Conservation (phyloP, 1,140 invertebrate genomes). For the Drosophila setifemur region DNA sequence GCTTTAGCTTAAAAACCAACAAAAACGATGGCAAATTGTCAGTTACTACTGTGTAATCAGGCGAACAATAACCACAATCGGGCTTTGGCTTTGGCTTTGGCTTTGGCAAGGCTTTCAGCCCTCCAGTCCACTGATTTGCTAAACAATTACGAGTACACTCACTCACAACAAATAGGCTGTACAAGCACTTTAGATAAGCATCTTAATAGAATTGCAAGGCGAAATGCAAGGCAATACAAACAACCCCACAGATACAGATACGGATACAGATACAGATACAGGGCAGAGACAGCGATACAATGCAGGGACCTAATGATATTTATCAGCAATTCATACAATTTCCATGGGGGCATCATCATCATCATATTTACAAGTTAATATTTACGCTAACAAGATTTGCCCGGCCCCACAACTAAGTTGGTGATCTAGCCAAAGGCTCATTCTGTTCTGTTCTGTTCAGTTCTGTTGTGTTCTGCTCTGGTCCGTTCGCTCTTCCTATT, state of each 20-base stretch:
- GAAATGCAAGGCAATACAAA: constrained; percentile 72
- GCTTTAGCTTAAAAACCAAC: constrained; percentile 28
- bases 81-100: constrained; percentile 29
- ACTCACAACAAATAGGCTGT: constrained; percentile 64
- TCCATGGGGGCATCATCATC: constrained; percentile 81
- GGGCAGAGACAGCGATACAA: background rate
- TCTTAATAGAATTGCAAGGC: constrained; percentile 78
- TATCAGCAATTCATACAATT: constrained; percentile 79
- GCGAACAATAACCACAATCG: constrained; percentile 40
- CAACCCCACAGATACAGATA: constrained; percentile 15
- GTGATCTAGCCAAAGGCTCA: constrained; percentile 44
- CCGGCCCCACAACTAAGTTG: constrained; percentile 44
- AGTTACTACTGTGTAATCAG: constrained; percentile 76
- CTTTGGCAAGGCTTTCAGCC: constrained; percentile 22
- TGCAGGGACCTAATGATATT: constrained; percentile 79
- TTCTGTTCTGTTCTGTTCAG: background rate
- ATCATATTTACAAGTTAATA: constrained; percentile 82
- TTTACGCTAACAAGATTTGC: constrained; percentile 80
- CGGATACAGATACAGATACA: background rate
- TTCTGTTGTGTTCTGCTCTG: background rate
- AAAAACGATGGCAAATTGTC: constrained; percentile 63
- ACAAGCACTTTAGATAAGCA: constrained; percentile 76
- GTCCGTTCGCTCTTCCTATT: constrained; percentile 6
- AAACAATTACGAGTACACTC: constrained; percentile 70
- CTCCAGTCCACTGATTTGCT: constrained; percentile 66